phyloP scores from a whole-genome alignment of 2,888 invertebrate genomes.

The Lamproptera curius region DNA sequence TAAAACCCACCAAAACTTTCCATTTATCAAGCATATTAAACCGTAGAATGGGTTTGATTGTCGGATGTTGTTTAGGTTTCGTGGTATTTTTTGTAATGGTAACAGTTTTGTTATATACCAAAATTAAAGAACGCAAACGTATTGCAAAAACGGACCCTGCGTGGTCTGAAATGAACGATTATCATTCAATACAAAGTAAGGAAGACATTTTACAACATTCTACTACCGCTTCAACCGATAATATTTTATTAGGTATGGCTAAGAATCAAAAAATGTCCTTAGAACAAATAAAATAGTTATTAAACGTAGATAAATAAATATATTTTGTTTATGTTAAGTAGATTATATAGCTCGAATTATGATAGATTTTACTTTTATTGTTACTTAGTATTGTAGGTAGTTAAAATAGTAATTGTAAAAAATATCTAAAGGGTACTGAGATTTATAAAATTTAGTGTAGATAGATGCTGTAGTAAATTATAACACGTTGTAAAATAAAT shows the following conservation, averaged over 20 bases:
- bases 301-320: slow-evolving; percentile 18
- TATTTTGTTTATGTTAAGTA: slow-evolving; percentile 5
- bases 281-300: slow-evolving; percentile 44
- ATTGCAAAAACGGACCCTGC: slow-evolving; percentile 68
- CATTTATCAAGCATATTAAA: slow-evolving; percentile 54
- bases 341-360: slow-evolving; percentile 5
- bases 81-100: slow-evolving; percentile 72
- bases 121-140: slow-evolving; percentile 67
- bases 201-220: slow-evolving; percentile 67
- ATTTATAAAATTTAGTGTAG: slow-evolving; percentile 18
- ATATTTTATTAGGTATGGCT: slow-evolving; percentile 68
- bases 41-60: slow-evolving; percentile 66
- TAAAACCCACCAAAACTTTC: slow-evolving; percentile 49
- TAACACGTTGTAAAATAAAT: slow-evolving; percentile 18
- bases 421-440: slow-evolving; percentile 9
- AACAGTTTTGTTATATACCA: slow-evolving; percentile 63
- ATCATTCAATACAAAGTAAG: slow-evolving; percentile 69
- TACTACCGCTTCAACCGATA: slow-evolving; percentile 68
- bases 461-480: slow-evolving; percentile 15
- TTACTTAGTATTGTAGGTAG: slow-evolving; percentile 18
- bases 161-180: slow-evolving; percentile 72
- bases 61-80: slow-evolving; percentile 66
- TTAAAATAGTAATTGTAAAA: slow-evolving; percentile 17
- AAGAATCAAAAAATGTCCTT: slow-evolving; percentile 57
- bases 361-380: slow-evolving; percentile 6